phyloP scores from a whole-genome alignment of 2,888 invertebrate genomes.

The Arrhopalites spinosus region DNA sequence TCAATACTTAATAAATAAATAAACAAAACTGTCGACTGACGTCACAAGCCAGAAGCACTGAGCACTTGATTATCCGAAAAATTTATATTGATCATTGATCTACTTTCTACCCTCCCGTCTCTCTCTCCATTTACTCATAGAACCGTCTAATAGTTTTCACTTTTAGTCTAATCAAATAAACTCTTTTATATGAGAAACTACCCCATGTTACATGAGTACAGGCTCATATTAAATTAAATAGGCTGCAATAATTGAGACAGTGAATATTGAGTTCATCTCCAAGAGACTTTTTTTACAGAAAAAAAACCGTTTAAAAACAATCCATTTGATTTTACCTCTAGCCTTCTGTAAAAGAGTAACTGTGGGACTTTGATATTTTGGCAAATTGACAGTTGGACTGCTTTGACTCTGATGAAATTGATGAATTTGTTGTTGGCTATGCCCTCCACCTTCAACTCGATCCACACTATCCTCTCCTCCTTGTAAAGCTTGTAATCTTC shows the following conservation, averaged over 20 bases:
- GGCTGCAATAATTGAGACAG: too few species aligned
- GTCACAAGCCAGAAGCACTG: not conserved
- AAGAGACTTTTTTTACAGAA: too few species aligned
- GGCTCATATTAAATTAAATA: too few species aligned
- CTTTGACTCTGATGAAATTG: slow-evolving; percentile 43
- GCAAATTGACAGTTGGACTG: slow-evolving; percentile 62
- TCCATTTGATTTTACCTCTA: too few species aligned
- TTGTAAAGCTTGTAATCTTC: too few species aligned
- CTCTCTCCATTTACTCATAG: too few species aligned
- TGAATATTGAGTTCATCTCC: too few species aligned
- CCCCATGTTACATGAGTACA: too few species aligned
- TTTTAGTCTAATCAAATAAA: too few species aligned
- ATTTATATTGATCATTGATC: not conserved
- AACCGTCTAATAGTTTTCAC: too few species aligned
- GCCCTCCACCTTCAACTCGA: slow-evolving; percentile 16
- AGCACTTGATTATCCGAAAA: not conserved
- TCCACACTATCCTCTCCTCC: slow-evolving; percentile 4
- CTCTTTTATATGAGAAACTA: too few species aligned
- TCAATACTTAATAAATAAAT: slow-evolving; percentile 20
- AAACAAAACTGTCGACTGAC: not conserved
- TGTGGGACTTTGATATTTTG: slow-evolving; percentile 82
- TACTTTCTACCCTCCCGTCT: not conserved
- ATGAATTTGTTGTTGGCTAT: slow-evolving; percentile 34
- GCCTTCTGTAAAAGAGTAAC: slow-evolving; percentile 86
- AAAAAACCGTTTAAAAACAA: too few species aligned